Conservation (phyloP, 2,888 invertebrate species). For the Arctia plantaginis region DNA sequence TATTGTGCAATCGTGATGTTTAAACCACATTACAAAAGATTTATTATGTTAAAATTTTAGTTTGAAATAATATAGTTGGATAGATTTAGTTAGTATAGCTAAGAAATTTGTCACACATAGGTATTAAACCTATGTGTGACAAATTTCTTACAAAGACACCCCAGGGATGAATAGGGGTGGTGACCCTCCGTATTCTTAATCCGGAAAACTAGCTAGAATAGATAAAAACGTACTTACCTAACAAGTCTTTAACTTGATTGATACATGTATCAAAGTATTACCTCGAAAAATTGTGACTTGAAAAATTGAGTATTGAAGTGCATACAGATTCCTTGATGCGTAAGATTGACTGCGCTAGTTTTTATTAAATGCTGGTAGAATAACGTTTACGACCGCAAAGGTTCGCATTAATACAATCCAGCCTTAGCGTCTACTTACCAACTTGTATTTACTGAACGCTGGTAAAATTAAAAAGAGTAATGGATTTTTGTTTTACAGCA, state of each 20-base stretch:
- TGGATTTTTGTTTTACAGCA: conserved; percentile 30
- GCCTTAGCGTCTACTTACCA: conserved; percentile 48
- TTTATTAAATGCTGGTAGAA: conserved; percentile 41
- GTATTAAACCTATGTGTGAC: no score
- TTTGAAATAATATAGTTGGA: no score
- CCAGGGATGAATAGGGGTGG: no score
- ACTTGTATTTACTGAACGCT: conserved; percentile 48
- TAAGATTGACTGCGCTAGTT: background rate
- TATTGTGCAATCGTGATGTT: background rate
- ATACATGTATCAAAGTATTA: background rate
- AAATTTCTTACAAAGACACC: background rate
- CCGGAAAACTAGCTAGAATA: background rate
- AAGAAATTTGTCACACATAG: no score
- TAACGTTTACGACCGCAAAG: conserved; percentile 43
- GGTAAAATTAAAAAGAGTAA: conserved; percentile 41
- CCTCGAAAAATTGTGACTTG: background rate
- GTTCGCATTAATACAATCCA: conserved; percentile 50
- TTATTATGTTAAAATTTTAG: no score
- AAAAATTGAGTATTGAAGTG: background rate
- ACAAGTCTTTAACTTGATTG: no score
- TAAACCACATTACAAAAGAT: no score
- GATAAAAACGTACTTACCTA: background rate
- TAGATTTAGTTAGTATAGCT: no score
- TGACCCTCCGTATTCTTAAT: no score
- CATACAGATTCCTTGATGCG: background rate